phyloP scores from a whole-genome alignment of 2,797 vertebrate genomes.

The Gallinago solitaria region DNA sequence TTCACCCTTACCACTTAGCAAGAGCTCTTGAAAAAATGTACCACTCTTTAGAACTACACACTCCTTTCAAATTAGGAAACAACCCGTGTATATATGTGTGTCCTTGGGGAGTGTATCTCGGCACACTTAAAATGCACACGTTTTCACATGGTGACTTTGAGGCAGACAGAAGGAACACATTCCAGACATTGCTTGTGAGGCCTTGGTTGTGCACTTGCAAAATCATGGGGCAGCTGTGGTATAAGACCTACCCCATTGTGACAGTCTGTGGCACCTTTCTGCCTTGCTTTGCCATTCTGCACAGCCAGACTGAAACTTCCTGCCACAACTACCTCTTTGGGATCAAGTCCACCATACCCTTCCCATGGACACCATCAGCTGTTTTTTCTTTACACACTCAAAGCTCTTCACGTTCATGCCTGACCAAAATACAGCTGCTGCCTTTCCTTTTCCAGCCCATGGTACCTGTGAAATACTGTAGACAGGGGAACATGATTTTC shows the following conservation, averaged over 20 bases:
- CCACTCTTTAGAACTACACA: neutral
- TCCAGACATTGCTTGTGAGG: neutral
- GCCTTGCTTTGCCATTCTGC: neutral
- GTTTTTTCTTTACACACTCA: neutral
- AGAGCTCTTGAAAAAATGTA: neutral
- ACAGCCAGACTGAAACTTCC: neutral
- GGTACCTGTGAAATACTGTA: neutral
- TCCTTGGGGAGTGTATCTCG: neutral
- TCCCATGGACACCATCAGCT: neutral
- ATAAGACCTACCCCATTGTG: neutral
- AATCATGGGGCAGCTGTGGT: neutral
- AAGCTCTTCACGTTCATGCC: neutral
- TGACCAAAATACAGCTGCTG: neutral
- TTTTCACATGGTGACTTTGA: neutral
- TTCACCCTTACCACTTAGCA: neutral
- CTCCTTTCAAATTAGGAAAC: neutral
- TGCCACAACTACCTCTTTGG: neutral
- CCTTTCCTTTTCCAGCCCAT: neutral
- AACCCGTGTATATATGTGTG: neutral
- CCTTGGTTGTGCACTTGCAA: neutral
- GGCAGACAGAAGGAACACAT: neutral
- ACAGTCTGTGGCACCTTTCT: neutral
- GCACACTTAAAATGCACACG: neutral
- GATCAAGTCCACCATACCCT: neutral
- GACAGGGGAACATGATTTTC: neutral